Evolutionary conservation across 2,888 invertebrate species (phyloP).

Genomic region (Gibbula magus): DNA sequence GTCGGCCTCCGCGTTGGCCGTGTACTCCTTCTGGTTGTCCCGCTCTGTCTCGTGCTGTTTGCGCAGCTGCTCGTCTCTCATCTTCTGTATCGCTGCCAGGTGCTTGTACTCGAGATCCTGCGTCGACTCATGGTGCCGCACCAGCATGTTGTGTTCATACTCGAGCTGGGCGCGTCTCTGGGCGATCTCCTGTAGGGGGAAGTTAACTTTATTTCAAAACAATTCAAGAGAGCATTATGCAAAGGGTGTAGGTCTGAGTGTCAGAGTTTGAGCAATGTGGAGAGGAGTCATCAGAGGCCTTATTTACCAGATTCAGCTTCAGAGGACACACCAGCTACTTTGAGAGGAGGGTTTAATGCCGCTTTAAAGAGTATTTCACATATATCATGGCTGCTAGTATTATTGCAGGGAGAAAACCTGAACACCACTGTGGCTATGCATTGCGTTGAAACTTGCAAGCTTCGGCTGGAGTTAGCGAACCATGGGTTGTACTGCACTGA

Average conservation of each 20-base stretch:
- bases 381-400: no score
- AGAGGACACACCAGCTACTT: no score
- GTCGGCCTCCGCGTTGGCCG: conserved; percentile 94
- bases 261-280: no score
- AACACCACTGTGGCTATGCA: no score
- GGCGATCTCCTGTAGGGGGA: conserved; percentile 86
- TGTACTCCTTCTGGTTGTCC: conserved; percentile 91
- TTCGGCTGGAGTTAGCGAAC: no score
- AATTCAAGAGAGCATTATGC: neutral
- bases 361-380: no score
- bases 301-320: no score
- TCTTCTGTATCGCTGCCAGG: conserved; percentile 93
- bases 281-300: no score
- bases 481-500: no score
- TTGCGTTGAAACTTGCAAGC: no score
- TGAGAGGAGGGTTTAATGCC: no score
- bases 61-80: conserved; percentile 82
- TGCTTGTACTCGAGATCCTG: conserved; percentile 96
- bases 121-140: conserved; percentile 97
- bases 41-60: conserved; percentile 95
- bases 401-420: no score
- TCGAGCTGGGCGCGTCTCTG: conserved; percentile 96
- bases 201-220: neutral
- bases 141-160: conserved; percentile 93
- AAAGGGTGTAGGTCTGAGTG: neutral